Conservation (phyloP, 2,797 vertebrate genomes). For the Lutjanus argentimaculatus region DNA sequence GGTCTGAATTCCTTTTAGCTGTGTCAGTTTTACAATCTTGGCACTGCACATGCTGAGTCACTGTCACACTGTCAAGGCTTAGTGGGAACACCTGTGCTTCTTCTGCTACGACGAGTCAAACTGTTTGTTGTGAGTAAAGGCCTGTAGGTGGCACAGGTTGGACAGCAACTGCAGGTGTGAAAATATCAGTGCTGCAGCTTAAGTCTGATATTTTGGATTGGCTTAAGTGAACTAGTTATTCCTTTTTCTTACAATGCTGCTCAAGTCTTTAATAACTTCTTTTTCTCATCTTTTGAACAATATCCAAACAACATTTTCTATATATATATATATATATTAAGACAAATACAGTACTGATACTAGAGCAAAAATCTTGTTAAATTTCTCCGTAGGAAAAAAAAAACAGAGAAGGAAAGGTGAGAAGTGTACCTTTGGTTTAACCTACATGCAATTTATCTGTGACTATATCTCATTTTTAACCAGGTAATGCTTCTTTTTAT, state of each 20-base stretch:
- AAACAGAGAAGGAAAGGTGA: background rate
- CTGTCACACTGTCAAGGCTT: background rate
- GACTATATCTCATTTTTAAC: background rate
- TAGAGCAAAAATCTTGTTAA: background rate
- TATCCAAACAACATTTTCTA: too few relatives aligned
- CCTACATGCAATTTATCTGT: background rate
- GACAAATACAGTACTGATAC: background rate
- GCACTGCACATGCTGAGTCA: background rate
- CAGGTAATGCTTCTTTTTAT: background rate
- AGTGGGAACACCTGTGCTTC: background rate
- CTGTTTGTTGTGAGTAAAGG: background rate
- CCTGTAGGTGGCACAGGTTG: background rate
- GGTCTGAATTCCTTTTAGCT: background rate
- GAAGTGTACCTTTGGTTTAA: background rate
- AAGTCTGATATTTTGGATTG: constrained; percentile 4
- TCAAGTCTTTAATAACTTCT: background rate
- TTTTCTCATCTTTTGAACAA: background rate
- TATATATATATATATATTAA: too few relatives aligned
- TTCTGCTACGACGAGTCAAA: background rate
- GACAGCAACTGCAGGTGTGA: background rate
- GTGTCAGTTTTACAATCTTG: background rate
- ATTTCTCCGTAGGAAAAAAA: background rate
- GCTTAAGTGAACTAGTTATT: background rate
- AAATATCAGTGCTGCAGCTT: background rate
- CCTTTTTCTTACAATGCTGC: background rate